Evolutionary conservation across 2,113 vertebrate genomes (phyloP).

Genomic region (Neotoma lepida): DNA sequence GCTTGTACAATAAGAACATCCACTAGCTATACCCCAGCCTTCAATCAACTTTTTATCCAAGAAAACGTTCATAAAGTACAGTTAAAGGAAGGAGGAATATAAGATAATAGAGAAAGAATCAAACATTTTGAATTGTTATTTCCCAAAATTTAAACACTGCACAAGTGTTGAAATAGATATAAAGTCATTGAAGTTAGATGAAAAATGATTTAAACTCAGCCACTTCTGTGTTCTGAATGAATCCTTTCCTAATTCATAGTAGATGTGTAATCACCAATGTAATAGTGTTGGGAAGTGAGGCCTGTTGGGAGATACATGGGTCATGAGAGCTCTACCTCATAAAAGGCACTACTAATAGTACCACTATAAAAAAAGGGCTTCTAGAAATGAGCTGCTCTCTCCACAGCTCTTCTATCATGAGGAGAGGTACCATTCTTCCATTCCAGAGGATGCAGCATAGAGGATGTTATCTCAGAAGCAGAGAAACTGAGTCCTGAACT

Average conservation of each 20-base stretch:
- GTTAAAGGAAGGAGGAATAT: not conserved
- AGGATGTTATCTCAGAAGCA: not conserved
- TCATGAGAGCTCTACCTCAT: not conserved
- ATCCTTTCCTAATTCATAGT: not conserved
- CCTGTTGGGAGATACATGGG: not conserved
- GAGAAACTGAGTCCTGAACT: not conserved
- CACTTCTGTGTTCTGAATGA: not conserved
- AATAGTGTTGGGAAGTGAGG: not conserved
- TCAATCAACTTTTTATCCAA: not conserved
- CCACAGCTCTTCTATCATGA: not conserved
- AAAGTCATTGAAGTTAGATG: not conserved
- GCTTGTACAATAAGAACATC: not conserved
- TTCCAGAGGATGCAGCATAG: not conserved
- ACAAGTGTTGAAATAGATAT: not conserved
- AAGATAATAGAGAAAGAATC: not conserved
- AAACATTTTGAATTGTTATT: not conserved
- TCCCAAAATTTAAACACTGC: slow-evolving; percentile 9
- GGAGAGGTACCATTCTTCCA: not conserved
- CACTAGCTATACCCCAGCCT: not conserved
- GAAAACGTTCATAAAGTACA: not conserved
- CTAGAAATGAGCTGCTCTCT: not conserved
- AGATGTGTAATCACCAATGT: not conserved
- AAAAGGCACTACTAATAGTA: not conserved
- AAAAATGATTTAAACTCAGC: slow-evolving; percentile 11
- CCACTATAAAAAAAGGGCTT: not conserved